Conservation (phyloP, 2,888 invertebrate genomes). For the Nomada goodeniana region DNA sequence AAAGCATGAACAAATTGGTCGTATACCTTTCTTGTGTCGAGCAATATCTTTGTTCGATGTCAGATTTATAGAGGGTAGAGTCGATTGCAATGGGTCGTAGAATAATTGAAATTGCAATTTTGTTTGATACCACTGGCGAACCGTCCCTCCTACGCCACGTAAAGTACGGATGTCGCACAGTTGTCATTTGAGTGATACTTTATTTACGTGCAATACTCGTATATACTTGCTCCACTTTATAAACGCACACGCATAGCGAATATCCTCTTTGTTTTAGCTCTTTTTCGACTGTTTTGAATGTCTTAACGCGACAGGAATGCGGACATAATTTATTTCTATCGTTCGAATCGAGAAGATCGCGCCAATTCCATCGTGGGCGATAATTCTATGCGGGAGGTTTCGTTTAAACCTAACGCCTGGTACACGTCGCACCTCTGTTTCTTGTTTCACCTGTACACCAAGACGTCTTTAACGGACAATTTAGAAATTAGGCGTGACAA, state of each 20-base stretch:
- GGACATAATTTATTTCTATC: not conserved
- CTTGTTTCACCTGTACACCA: slow-evolving; percentile 1
- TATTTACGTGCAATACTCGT: not conserved
- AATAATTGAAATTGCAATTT: slow-evolving; percentile 9
- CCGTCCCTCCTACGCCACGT: too few relatives aligned
- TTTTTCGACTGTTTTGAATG: not conserved
- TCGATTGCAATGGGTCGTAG: not conserved
- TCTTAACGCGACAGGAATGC: not conserved
- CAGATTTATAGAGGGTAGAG: slow-evolving; percentile 11
- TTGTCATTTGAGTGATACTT: too few relatives aligned
- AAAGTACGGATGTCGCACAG: too few relatives aligned
- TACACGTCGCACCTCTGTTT: slow-evolving; percentile 45
- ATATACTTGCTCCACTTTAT: not conserved
- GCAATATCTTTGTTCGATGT: slow-evolving; percentile 26
- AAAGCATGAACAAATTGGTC: not conserved
- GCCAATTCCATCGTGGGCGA: not conserved
- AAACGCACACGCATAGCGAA: not conserved
- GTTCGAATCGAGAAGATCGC: not conserved
- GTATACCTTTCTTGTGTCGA: not conserved
- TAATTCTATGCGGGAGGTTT: not conserved
- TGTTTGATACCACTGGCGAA: not conserved
- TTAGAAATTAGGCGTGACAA: too few relatives aligned
- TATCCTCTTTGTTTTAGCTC: not conserved
- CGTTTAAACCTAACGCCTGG: not conserved
- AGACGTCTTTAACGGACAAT: not conserved